These are phyloP conservation scores for Stomatorhinus walkeri DNA, from an alignment of 2,797 vertebrate species.

Conservation along the genomic window DNA sequence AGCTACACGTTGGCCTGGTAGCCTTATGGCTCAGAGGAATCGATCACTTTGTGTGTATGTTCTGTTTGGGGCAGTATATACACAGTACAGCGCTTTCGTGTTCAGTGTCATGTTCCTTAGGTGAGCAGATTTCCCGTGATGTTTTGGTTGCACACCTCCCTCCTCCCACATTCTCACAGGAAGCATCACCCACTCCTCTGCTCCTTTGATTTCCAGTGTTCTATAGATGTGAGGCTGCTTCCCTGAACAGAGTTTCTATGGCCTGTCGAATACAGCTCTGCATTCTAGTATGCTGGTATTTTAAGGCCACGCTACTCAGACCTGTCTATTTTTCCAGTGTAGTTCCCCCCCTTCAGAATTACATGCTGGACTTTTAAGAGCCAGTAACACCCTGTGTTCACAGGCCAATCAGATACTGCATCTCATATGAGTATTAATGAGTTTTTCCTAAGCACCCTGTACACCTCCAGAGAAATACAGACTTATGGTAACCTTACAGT, in stretches of 20 bases:
- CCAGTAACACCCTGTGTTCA: background rate
- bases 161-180: background rate
- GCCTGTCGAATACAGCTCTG: background rate
- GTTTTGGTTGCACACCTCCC: background rate
- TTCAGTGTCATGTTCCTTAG: background rate
- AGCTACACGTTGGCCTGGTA: background rate
- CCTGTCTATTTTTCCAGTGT: background rate
- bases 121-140: background rate
- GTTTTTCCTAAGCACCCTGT: no score
- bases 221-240: background rate
- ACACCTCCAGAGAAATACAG: no score
- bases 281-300: background rate
- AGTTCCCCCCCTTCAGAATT: background rate
- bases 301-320: background rate
- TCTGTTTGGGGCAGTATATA: background rate
- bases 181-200: background rate
- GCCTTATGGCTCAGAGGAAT: background rate
- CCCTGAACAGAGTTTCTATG: background rate
- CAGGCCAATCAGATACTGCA: no score
- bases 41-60: background rate
- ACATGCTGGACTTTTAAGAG: background rate
- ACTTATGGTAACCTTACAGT: no score
- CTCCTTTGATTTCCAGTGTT: background rate
- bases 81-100: background rate
- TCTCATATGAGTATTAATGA: no score